phyloP scores from a whole-genome alignment of 2,888 invertebrate genomes.

The Drosophila vallismaia region DNA sequence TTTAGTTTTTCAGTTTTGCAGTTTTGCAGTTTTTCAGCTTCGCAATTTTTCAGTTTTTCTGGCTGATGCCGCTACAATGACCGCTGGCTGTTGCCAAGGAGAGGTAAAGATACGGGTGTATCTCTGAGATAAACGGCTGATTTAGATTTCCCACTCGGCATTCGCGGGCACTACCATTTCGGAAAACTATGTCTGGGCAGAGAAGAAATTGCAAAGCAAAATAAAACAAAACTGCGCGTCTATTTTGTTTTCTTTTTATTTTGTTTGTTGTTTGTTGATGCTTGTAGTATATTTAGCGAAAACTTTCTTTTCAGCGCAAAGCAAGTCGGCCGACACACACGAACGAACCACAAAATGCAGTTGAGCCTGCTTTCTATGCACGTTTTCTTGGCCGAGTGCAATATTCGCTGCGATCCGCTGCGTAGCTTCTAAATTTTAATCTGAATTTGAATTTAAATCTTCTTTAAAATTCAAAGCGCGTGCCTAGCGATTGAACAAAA shows the following conservation, averaged over 20 bases:
- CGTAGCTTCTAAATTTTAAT: not conserved
- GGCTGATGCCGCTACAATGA: conserved; percentile 11
- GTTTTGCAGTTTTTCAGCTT: conserved; percentile 4
- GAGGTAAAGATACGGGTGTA: conserved; percentile 13
- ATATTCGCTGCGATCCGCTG: conserved; percentile 31
- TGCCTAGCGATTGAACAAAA: not conserved
- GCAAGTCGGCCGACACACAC: conserved; percentile 63
- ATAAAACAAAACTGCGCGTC: conserved; percentile 54
- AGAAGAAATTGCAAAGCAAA: conserved; percentile 64
- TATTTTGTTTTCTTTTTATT: conserved; percentile 9
- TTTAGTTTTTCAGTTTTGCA: conserved; percentile 20
- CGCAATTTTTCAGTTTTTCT: conserved; percentile 17
- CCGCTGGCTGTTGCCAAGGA: conserved; percentile 7
- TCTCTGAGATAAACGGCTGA: conserved; percentile 27
- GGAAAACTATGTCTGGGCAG: conserved; percentile 44
- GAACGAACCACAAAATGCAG: conserved; percentile 69
- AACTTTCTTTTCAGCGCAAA: conserved; percentile 72
- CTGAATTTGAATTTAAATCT: not conserved
- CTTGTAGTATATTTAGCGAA: conserved; percentile 63
- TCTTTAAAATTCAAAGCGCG: too few species aligned
- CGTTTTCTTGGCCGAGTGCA: conserved; percentile 42
- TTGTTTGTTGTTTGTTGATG: conserved; percentile 52
- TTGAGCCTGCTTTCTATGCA: conserved; percentile 68
- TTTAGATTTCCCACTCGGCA: conserved; percentile 49
- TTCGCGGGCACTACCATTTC: conserved; percentile 38